Base-by-base conservation (phyloP, 2,797 vertebrate species). In the Kryptopterus vitreolus region DNA sequence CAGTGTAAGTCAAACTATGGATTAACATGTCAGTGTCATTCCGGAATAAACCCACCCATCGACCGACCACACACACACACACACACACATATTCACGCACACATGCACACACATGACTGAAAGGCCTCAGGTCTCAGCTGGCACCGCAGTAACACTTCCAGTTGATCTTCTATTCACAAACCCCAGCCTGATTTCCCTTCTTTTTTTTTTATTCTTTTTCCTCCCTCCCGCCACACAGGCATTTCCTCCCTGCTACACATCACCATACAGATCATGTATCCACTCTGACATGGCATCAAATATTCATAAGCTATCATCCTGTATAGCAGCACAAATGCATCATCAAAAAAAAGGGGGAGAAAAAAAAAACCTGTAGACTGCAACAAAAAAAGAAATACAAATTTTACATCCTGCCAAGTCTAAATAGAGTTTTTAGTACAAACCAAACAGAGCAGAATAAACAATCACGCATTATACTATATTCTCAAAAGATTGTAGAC, bases 91-190 rank as follows among this genome's bases (percentile, higher is more conserved):
- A 78, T 46, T 22, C 35, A 61, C 43, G 52, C 66, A 52, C 38
- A 58, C 31, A 72, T 46, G 76, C 80, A 72, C 68, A 66, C 83
- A 81, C 68, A 80, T 65, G 79, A 58, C 69, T 43, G 55, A 78
- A 84, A 55, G 81, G 82, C 79, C 58, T 73, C n/a, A 71, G 85
- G 86, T 76, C 89, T 88, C 89, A 88, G 86, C 83, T 80, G 87
- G 78, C 74, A 82, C 58, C 84, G 85, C 87, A 87, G 84, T 85
- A 88, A 89, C 87, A 82, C 82, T 79, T 85, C 81, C 85, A 83
- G 86, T 83, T 86, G 82, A 77, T 83, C 84, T 62, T 72, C 79
- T 77, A 79, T 82, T 82, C 63, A 86, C 58, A 71, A n/a, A 77
- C 33, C 6, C 12, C 71, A 66, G 78, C 46, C n/a, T 26, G 43